A percentile compares a stretch with the other conserved stretches of the same genome.
Conservation (phyloP, 2,113 vertebrate genomes). For the Caranx melampygus region DNA sequence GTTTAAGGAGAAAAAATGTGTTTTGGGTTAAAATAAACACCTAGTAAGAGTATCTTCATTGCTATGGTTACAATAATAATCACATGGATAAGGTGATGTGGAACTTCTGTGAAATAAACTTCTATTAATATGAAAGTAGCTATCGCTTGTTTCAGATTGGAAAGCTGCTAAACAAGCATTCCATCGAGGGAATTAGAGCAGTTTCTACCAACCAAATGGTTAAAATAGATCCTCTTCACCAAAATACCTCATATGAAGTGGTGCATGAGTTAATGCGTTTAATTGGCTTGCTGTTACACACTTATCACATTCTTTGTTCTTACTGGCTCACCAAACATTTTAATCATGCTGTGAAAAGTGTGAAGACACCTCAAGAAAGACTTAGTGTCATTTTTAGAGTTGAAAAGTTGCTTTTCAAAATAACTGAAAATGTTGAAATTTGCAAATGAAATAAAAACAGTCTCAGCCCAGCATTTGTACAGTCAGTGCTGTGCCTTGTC, state of each 20-base stretch:
- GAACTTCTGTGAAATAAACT: not conserved
- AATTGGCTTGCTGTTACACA: constrained; percentile 37
- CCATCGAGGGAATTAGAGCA: constrained; percentile 16
- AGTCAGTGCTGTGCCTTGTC: not conserved
- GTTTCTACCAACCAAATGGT: not conserved
- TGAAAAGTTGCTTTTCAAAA: constrained; percentile 1
- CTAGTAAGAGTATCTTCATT: too few species aligned
- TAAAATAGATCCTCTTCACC: not conserved
- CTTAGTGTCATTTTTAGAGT: not conserved
- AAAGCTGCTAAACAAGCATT: not conserved
- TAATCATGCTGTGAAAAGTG: not conserved
- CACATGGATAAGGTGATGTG: not conserved
- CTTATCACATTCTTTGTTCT: constrained; percentile 13
- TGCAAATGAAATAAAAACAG: not conserved
- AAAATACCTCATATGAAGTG: constrained; percentile 49
- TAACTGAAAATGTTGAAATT: not conserved
- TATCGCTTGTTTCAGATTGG: not conserved
- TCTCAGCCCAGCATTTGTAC: not conserved
- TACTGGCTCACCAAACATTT: constrained; percentile 4
- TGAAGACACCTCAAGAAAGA: constrained; percentile 5
- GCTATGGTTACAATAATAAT: too few species aligned
- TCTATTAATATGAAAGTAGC: not conserved
- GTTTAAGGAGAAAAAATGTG: too few species aligned
- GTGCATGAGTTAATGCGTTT: constrained; percentile 50
- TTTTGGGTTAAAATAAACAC: too few species aligned